Conservation (phyloP, 2,888 invertebrate species). For the Lithophane semibrunnea region DNA sequence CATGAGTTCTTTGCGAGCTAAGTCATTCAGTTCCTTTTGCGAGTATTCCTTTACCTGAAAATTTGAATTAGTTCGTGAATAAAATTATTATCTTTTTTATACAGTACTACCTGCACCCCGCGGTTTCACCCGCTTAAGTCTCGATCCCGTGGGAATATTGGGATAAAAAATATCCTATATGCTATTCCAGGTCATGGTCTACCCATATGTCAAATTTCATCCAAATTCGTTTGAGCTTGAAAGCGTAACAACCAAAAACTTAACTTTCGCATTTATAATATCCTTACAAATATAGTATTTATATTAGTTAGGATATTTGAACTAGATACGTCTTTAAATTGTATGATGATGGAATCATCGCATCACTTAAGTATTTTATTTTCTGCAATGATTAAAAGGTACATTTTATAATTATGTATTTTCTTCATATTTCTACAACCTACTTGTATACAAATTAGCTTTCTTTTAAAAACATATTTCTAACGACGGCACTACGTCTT, state of each 20-base stretch:
- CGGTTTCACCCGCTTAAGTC: too few species aligned
- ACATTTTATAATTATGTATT: neutral
- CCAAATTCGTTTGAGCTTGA: too few species aligned
- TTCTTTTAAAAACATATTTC: neutral
- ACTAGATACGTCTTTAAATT: neutral
- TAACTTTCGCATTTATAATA: too few species aligned
- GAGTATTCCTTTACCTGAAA: slow-evolving; percentile 85
- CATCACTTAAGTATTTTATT: neutral
- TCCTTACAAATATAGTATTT: too few species aligned
- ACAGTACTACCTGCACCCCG: too few species aligned
- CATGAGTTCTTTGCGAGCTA: slow-evolving; percentile 81
- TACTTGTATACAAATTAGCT: neutral
- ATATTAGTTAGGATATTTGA: neutral
- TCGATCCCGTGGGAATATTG: too few species aligned
- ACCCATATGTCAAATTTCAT: too few species aligned
- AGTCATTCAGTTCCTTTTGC: slow-evolving; percentile 83
- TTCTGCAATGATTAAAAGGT: neutral
- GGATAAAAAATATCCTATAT: too few species aligned
- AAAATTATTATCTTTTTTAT: too few species aligned
- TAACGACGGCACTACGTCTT: neutral
- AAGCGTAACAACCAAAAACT: too few species aligned
- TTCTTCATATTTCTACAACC: neutral
- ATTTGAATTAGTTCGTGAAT: neutral
- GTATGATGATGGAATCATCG: neutral
- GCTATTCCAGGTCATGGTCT: too few species aligned